These are phyloP conservation scores for Champsocephalus esox DNA, from an alignment of 2,797 vertebrate species.

Conservation along the genomic window DNA sequence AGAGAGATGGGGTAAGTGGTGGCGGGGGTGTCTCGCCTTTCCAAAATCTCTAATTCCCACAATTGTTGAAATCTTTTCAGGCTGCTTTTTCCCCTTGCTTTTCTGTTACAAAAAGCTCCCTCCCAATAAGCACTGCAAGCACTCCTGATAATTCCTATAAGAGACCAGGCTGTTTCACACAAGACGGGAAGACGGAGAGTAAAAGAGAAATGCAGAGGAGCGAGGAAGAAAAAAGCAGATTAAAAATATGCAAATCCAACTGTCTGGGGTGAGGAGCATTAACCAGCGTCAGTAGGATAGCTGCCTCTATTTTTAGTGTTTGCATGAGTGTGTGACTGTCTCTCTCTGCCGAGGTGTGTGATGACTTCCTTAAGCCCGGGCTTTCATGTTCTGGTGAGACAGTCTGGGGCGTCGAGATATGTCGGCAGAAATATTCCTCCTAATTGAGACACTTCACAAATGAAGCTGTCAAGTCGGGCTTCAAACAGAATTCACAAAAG, in stretches of 20 bases:
- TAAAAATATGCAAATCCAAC: slow-evolving; percentile 85
- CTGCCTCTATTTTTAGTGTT: slow-evolving; percentile 81
- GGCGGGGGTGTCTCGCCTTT: slow-evolving; percentile 63
- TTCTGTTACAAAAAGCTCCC: slow-evolving; percentile 67
- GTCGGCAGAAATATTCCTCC: slow-evolving; percentile 81
- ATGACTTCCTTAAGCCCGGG: slow-evolving; percentile 85
- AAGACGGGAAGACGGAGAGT: slow-evolving; percentile 38
- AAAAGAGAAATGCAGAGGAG: slow-evolving; percentile 10
- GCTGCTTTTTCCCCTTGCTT: slow-evolving; percentile 58
- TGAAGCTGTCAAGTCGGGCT: slow-evolving; percentile 76
- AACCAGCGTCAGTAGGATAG: slow-evolving; percentile 79
- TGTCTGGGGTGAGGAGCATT: slow-evolving; percentile 82
- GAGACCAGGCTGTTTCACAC: slow-evolving; percentile 72
- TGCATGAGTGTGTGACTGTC: slow-evolving; percentile 44
- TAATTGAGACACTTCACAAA: slow-evolving; percentile 85
- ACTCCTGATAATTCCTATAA: slow-evolving; percentile 73
- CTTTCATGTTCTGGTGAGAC: slow-evolving; percentile 83
- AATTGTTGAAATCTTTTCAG: slow-evolving; percentile 78
- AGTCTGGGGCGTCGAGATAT: slow-evolving; percentile 77
- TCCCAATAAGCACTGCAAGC: slow-evolving; percentile 64
- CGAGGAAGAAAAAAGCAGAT: slow-evolving; percentile 62
- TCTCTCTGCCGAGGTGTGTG: slow-evolving; percentile 79
- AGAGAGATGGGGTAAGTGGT: slow-evolving; percentile 56
- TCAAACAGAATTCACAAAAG: slow-evolving; percentile 76
- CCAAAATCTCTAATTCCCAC: slow-evolving; percentile 84